Conservation (phyloP, 2,113 vertebrate genomes). For the Cathartes aura region DNA sequence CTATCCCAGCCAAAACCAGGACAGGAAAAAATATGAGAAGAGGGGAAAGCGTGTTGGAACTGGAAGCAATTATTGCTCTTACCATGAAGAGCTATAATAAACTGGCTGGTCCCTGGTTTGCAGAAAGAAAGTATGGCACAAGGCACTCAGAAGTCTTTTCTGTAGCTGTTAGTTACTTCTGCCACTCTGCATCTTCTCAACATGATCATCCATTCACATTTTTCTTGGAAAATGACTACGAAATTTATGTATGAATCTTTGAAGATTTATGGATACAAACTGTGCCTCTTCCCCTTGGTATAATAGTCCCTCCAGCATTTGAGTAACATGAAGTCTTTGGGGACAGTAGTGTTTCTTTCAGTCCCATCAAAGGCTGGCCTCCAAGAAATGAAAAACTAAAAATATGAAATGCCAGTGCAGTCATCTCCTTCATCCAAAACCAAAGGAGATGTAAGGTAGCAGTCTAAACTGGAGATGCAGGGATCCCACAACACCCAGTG, state of each 20-base stretch:
- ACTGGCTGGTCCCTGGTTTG: not conserved
- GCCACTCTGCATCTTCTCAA: not conserved
- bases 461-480: not conserved
- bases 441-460: not conserved
- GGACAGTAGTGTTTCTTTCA: not conserved
- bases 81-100: not conserved
- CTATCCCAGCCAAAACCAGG: too few relatives aligned
- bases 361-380: not conserved
- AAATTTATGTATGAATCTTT: not conserved
- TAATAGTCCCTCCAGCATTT: not conserved
- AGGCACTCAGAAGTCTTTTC: not conserved
- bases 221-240: not conserved
- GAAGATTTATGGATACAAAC: not conserved
- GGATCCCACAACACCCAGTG: not conserved
- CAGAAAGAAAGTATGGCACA: not conserved
- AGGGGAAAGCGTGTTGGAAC: not conserved
- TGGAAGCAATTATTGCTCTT: not conserved
- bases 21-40: not conserved
- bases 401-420: not conserved
- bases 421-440: not conserved
- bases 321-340: not conserved
- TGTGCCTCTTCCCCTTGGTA: not conserved
- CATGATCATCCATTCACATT: not conserved
- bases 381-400: not conserved
- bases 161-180: not conserved